Conservation (phyloP, 2,113 vertebrate genomes). For the Opisthocomus hoazin region DNA sequence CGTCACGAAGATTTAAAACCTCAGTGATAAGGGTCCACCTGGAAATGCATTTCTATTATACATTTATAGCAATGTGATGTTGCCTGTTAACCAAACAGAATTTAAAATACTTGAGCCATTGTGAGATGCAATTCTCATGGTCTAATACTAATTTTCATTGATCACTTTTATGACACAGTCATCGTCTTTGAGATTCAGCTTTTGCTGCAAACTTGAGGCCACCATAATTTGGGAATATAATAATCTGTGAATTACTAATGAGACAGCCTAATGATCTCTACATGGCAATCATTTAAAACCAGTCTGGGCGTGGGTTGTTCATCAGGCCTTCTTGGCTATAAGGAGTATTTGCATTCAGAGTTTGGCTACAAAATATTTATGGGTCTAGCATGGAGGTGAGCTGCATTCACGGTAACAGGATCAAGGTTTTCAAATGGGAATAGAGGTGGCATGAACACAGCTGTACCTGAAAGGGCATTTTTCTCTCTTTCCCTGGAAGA, state of each 20-base stretch:
- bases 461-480: not conserved
- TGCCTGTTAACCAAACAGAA: constrained; percentile 15
- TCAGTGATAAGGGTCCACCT: not conserved
- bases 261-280: not conserved
- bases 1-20: not conserved
- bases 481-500: not conserved
- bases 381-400: not conserved
- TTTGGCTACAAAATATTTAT: not conserved
- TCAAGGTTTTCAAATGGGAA: not conserved
- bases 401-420: not conserved
- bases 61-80: constrained; percentile 26
- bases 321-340: not conserved
- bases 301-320: not conserved
- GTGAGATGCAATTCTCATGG: not conserved
- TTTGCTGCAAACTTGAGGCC: not conserved
- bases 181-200: not conserved
- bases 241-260: not conserved
- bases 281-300: not conserved
- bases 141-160: constrained; percentile 5
- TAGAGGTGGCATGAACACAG: not conserved
- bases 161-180: not conserved
- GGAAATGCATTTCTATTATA: constrained; percentile 28
- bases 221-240: not conserved
- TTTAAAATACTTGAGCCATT: not conserved
- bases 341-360: not conserved